Conservation (phyloP, 2,888 invertebrate genomes). For the Dryococelus australis region DNA sequence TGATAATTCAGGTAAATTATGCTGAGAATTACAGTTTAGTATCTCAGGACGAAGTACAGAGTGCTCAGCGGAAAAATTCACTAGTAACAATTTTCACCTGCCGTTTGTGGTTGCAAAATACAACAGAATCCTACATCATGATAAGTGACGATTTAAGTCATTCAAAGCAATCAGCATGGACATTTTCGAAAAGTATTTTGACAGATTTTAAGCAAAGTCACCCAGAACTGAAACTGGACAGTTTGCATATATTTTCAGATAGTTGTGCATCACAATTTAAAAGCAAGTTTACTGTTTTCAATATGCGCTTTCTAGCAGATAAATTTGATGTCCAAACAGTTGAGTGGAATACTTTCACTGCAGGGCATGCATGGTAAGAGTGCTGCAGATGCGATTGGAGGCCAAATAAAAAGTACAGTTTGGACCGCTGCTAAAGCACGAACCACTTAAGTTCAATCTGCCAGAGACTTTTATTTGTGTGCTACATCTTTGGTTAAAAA, state of each 20-base stretch:
- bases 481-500: neutral
- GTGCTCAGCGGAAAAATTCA: neutral
- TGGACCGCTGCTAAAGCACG: slow-evolving; percentile 5
- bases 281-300: slow-evolving; percentile 18
- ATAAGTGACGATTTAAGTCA: too few species aligned
- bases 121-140: neutral
- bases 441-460: neutral
- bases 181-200: neutral
- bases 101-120: neutral
- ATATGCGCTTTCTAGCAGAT: neutral
- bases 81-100: neutral
- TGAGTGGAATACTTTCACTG: neutral
- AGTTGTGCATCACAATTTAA: neutral
- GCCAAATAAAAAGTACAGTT: neutral
- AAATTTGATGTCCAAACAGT: slow-evolving; percentile 1
- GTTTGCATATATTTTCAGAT: neutral
- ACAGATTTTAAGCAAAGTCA: neutral
- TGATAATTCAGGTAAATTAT: neutral
- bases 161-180: neutral
- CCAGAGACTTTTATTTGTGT: neutral
- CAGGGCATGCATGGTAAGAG: slow-evolving; percentile 21
- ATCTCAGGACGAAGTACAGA: neutral
- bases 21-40: neutral
- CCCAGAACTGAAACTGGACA: neutral
- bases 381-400: neutral